These are phyloP conservation scores for Chloroceryle aenea DNA, from an alignment of 2,113 vertebrate genomes.

Conservation along the genomic window DNA sequence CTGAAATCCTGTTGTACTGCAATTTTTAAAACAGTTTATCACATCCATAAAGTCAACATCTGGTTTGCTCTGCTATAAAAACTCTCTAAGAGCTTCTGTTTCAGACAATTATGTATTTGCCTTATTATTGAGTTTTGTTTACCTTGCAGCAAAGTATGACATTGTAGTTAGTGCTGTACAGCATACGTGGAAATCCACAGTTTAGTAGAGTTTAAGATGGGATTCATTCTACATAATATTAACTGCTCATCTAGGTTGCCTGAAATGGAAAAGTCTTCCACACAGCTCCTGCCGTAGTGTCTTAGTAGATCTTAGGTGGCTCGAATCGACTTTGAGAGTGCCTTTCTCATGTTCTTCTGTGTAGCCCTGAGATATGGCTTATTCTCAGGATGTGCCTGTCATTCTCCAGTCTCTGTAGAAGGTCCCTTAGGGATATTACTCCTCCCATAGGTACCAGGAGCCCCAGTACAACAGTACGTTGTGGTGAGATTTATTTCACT, in stretches of 20 bases:
- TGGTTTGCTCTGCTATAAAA: neutral
- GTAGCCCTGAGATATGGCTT: neutral
- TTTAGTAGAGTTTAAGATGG: neutral
- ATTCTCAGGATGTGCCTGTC: neutral
- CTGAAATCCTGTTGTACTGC: neutral
- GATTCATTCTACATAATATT: neutral
- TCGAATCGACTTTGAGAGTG: neutral
- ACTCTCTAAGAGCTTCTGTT: neutral
- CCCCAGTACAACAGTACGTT: neutral
- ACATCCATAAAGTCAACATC: neutral
- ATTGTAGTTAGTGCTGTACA: neutral
- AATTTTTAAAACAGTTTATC: neutral
- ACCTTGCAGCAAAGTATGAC: neutral
- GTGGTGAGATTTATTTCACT: neutral
- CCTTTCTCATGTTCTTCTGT: neutral
- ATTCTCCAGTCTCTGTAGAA: neutral
- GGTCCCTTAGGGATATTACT: neutral
- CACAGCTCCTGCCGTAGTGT: neutral
- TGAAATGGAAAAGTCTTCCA: neutral
- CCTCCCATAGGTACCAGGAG: neutral
- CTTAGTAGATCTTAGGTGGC: neutral
- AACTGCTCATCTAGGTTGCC: neutral
- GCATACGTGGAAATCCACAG: neutral
- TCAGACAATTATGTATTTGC: neutral
- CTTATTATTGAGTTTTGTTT: neutral